phyloP scores from a whole-genome alignment of 2,797 vertebrate genomes.

The Gephyroberyx darwinii region DNA sequence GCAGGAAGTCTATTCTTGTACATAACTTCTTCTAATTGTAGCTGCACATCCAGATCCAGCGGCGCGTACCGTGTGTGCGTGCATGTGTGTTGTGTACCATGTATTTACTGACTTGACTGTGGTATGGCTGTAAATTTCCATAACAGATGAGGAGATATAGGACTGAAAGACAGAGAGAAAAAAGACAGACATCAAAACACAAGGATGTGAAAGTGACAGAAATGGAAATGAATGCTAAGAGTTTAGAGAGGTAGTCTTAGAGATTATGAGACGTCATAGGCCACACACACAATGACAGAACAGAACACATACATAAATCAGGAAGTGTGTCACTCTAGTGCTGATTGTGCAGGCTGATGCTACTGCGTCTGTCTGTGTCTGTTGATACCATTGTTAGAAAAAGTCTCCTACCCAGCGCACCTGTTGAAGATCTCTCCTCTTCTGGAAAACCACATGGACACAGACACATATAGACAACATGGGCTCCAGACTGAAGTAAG shows the following conservation, averaged over 20 bases:
- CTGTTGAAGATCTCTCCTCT: conserved; percentile 42
- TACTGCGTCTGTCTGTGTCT: conserved; percentile 26
- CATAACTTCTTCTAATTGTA: conserved; percentile 13
- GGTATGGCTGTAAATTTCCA: too few relatives aligned
- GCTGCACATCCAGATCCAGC: not conserved
- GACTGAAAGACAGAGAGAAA: not conserved
- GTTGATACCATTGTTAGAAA: conserved; percentile 18
- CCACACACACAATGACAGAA: conserved; percentile 43
- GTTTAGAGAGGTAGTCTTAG: conserved; percentile 33
- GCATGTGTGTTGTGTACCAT: not conserved
- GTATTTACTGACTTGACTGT: not conserved
- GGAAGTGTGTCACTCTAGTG: conserved; percentile 78
- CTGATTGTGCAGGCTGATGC: conserved; percentile 56
- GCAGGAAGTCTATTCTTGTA: conserved; percentile 23
- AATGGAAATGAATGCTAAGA: conserved; percentile 3
- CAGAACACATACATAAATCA: conserved; percentile 66
- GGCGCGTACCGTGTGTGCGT: too few relatives aligned
- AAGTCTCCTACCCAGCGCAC: conserved; percentile 17
- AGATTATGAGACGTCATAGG: conserved; percentile 31
- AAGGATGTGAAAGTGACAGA: not conserved
- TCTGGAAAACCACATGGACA: conserved; percentile 72
- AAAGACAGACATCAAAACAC: not conserved
- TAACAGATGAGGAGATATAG: too few relatives aligned
- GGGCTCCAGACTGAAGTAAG: conserved; percentile 85
- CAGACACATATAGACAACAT: conserved; percentile 65